Evolutionary conservation across 2,888 invertebrate genomes (phyloP).

Genomic region (Deroplatys truncata): DNA sequence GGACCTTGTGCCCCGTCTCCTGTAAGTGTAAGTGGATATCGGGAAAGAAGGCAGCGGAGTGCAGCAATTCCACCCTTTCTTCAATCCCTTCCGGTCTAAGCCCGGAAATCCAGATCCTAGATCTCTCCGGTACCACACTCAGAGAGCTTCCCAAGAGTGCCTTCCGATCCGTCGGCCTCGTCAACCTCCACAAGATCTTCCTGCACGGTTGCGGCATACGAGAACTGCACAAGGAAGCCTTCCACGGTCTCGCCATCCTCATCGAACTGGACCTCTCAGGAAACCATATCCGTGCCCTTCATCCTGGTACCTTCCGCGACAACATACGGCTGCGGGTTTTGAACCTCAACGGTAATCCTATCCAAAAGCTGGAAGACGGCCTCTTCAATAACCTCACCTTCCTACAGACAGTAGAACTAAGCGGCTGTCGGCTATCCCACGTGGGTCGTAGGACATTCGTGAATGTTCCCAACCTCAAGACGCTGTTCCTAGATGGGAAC

Average conservation of each 20-base stretch:
- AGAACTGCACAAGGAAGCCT: constrained; percentile 68
- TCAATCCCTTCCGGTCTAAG: constrained; percentile 70
- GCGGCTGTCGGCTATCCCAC: constrained; percentile 66
- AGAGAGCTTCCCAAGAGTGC: constrained; percentile 61
- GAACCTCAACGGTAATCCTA: constrained; percentile 68
- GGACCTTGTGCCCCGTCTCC: constrained; percentile 58
- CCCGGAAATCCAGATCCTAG: constrained; percentile 62
- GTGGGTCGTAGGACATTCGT: constrained; percentile 69
- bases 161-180: constrained; percentile 64
- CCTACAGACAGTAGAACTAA: constrained; percentile 72
- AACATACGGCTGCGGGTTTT: constrained; percentile 68
- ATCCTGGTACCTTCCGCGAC: constrained; percentile 66
- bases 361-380: constrained; percentile 67
- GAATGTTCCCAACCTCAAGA: constrained; percentile 62
- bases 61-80: constrained; percentile 61
- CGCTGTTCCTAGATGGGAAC: constrained; percentile 69
- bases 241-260: constrained; percentile 69
- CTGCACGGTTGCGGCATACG: constrained; percentile 70
- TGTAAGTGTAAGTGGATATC: constrained; percentile 85
- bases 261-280: constrained; percentile 79
- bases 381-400: constrained; percentile 71
- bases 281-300: constrained; percentile 63
- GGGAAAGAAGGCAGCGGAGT: constrained; percentile 80
- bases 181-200: constrained; percentile 76
- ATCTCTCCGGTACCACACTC: constrained; percentile 67